phyloP scores from a whole-genome alignment of 92 coral and sea anemone genomes.

The Nematostella vectensis region DNA sequence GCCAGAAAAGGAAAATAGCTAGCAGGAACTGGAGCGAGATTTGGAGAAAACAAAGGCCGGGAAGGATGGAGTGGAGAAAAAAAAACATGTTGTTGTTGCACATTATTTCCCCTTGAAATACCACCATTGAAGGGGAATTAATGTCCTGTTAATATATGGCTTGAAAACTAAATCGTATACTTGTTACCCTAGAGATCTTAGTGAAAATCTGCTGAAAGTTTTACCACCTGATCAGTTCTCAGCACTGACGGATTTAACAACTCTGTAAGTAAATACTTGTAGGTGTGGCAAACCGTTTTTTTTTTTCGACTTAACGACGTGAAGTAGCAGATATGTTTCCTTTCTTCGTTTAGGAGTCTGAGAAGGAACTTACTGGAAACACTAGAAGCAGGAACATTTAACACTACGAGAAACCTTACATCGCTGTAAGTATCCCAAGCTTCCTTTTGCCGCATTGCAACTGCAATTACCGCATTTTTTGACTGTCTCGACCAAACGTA shows the following conservation, averaged over 20 bases:
- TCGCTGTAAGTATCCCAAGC: conserved; percentile 51
- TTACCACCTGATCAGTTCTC: conserved; percentile 11
- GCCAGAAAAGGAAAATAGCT: too few species aligned
- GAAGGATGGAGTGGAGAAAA: too few species aligned
- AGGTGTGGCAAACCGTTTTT: background rate
- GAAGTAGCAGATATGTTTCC: background rate
- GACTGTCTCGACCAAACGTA: too few species aligned
- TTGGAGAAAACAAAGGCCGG: too few species aligned
- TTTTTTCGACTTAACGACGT: background rate
- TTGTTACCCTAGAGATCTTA: conserved; percentile 19
- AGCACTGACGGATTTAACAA: conserved; percentile 17
- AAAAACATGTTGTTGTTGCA: too few species aligned
- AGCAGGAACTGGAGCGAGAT: too few species aligned
- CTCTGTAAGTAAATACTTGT: conserved; percentile 20
- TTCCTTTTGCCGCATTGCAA: too few species aligned
- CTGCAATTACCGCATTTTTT: too few species aligned
- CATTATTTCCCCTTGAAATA: too few species aligned
- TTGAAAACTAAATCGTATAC: too few species aligned
- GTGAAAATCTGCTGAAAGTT: conserved; percentile 21
- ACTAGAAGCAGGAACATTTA: conserved; percentile 31
- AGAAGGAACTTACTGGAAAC: conserved; percentile 33
- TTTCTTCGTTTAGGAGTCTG: conserved; percentile 32
- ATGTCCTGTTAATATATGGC: too few species aligned
- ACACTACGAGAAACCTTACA: conserved; percentile 25
- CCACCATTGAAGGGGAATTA: too few species aligned